These are phyloP conservation scores for Machaerirhynchus nigripectus DNA, from an alignment of 2,113 vertebrate species.

Conservation along the genomic window DNA sequence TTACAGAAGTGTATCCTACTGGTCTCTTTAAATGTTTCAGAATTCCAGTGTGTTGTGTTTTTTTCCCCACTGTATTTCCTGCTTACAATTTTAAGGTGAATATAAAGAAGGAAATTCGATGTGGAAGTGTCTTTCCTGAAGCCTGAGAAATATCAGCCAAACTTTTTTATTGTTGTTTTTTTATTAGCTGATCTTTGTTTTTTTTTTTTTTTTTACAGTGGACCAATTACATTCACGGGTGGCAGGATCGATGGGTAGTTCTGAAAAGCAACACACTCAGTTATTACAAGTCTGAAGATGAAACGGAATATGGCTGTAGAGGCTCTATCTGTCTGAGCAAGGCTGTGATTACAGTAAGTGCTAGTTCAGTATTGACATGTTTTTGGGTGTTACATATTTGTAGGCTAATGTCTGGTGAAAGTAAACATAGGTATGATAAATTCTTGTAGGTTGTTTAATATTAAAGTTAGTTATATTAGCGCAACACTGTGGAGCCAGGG, in stretches of 20 bases:
- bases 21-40: neutral
- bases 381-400: neutral
- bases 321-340: constrained; percentile 94
- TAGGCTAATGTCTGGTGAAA: neutral
- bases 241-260: constrained; percentile 96
- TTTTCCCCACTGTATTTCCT: neutral
- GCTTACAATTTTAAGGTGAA: neutral
- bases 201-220: constrained; percentile 76
- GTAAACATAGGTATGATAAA: neutral
- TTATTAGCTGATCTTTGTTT: neutral
- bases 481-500: neutral
- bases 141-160: neutral
- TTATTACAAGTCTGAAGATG: constrained; percentile 95
- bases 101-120: neutral
- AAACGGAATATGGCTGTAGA: constrained; percentile 91
- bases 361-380: neutral
- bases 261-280: constrained; percentile 91
- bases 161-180: neutral
- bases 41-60: neutral
- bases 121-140: neutral
- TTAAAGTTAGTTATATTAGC: neutral
- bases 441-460: neutral
- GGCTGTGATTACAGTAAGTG: constrained; percentile 90
- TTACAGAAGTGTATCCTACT: neutral
- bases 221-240: constrained; percentile 97